These are phyloP conservation scores for sheep (Ovis aries) DNA, from an alignment of 2,113 vertebrate species.

Conservation along the genomic window ARS-UI_Ramb_v3.0 NC_056076.1:24297001-24297500, in stretches of 20 bases:
- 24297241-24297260: not conserved
- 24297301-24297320: not conserved
- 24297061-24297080: not conserved
- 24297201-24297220: not conserved
- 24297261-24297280: not conserved
- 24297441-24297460: not conserved
- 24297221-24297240: not conserved
- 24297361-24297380: not conserved
- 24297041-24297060: not conserved
- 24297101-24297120: not conserved
- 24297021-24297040: not conserved
- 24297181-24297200: not conserved
- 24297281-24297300: not conserved
- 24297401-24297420: not conserved
- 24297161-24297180: not conserved
- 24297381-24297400: not conserved
- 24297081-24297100: not conserved
- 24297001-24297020: not conserved
- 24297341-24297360: not conserved
- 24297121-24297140: not conserved
- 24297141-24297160: not conserved
- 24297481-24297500: not conserved
- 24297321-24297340: fast-evolving
- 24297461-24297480: not conserved
- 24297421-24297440: not conserved